These are phyloP conservation scores for Teleogryllus oceanicus DNA, from an alignment of 2,888 invertebrate genomes.

Conservation along the genomic window DNA sequence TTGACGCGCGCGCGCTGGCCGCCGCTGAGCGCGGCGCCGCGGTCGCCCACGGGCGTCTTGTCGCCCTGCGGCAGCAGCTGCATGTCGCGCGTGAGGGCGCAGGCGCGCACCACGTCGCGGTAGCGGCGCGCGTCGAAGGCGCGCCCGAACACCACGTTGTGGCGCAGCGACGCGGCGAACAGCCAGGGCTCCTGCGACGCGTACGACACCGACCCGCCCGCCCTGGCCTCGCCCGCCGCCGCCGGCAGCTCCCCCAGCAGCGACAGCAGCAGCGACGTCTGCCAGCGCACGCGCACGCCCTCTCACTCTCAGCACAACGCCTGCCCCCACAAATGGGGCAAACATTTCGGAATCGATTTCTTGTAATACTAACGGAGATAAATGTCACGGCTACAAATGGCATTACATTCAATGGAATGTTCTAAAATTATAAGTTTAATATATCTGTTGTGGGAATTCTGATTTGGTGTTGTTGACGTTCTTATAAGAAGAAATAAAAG, in stretches of 20 bases:
- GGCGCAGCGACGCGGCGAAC: conserved; percentile 65
- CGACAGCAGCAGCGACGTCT: conserved; percentile 62
- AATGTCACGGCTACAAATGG: no score
- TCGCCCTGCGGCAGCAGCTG: conserved; percentile 68
- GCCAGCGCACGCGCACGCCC: not conserved
- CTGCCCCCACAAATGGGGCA: no score
- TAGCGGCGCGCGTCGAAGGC: conserved; percentile 55
- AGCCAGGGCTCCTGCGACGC: conserved; percentile 80
- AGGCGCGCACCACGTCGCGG: conserved; percentile 56
- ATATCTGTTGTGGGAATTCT: no score
- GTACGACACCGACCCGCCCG: conserved; percentile 65
- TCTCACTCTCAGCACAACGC: no score
- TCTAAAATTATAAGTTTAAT: no score
- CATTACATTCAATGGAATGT: no score
- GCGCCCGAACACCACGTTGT: conserved; percentile 77
- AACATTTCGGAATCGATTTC: no score
- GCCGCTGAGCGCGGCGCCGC: conserved; percentile 72
- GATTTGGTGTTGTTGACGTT: no score
- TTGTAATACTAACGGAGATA: no score
- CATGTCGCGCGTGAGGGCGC: conserved; percentile 65
- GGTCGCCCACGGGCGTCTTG: conserved; percentile 70
- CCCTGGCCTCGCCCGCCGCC: conserved; percentile 56
- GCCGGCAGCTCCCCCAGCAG: conserved; percentile 69
- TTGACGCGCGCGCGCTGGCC: conserved; percentile 78
- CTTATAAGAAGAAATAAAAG: no score